Evolutionary conservation across 2,797 vertebrate genomes (phyloP), one percentile per base, ranked within the genome.

Genomic region (Enteromius unitaeniatus): DNA sequence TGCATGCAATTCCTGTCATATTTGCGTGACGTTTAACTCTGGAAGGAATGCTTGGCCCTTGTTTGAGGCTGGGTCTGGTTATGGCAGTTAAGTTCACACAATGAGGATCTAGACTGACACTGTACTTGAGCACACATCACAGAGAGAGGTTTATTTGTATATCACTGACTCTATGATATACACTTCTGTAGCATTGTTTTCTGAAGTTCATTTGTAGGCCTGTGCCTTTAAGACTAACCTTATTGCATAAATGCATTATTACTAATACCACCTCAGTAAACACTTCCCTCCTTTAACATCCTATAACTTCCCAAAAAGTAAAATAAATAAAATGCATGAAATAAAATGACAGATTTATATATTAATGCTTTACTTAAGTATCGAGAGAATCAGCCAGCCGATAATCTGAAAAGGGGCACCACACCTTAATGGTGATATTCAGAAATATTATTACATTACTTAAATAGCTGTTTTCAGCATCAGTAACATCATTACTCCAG

Each of bases 1-100:
- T 77, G 11, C 15, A 42, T 64, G 68, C 6, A 82, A 82, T 85
- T 82, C 79, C 34, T 64, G 47, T 65, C 65, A 73, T 78, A 19
- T 82, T 72, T 82, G 28, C 34, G 14, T 42, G 21, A 68, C 42
- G 58, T 76, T 64, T 64, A 40, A 34, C 21, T 40, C 13, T 55
- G 26, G 23, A 23, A 82, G 51, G 42, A 78, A 72, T 37, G 10
- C 34, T 42, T 64, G 64, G 2, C 13, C 55, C 28, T 85, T 78
- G 58, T 82, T 85, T 64, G 15, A 53, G n/a, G 7, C 53, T 78
- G 45, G 17, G 76, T 78, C 65, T 73, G 31, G 78, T 77, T 23
- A 1, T n/a, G 9, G 75, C 74, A 64, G 42, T 72, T 26, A 34
- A 77, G 45, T 51, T 42, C 37, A 62, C 26, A 81, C n/a, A 19